phyloP scores from a whole-genome alignment of 2,113 vertebrate species.

The Perccottus glenii region DNA sequence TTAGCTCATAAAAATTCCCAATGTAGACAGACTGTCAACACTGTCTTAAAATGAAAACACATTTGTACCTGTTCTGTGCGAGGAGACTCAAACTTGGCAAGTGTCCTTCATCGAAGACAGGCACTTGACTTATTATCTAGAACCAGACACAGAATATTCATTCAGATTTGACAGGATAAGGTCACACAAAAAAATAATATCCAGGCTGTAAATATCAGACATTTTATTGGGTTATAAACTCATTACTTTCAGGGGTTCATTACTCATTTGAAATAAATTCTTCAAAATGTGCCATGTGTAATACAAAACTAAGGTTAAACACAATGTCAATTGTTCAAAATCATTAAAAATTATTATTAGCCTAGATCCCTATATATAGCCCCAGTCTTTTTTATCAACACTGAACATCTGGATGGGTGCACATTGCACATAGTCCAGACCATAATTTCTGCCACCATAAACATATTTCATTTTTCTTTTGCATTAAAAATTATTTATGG shows the following conservation, averaged over 20 bases:
- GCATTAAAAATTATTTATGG: too few relatives aligned
- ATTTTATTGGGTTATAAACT: not conserved
- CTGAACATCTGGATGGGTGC: too few relatives aligned
- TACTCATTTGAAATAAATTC: not conserved
- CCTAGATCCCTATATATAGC: too few relatives aligned
- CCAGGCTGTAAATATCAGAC: slow-evolving; percentile 4
- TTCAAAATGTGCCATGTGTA: too few relatives aligned
- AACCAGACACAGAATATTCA: not conserved
- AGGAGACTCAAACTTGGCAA: not conserved
- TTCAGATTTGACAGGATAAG: slow-evolving; percentile 14
- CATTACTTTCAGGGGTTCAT: slow-evolving; percentile 8
- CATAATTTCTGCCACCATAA: too few relatives aligned
- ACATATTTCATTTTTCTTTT: too few relatives aligned
- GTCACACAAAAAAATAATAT: not conserved
- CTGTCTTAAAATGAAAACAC: not conserved
- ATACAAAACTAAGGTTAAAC: not conserved
- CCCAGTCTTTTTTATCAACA: too few relatives aligned
- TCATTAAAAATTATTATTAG: not conserved
- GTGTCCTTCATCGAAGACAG: not conserved
- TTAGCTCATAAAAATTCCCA: too few relatives aligned
- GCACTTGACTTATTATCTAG: not conserved
- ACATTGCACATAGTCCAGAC: too few relatives aligned
- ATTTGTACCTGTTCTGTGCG: not conserved
- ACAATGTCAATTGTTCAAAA: not conserved
- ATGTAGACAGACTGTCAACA: not conserved